Base-by-base conservation (phyloP, 2,797 vertebrate genomes). In the Poecilia gillii region DNA sequence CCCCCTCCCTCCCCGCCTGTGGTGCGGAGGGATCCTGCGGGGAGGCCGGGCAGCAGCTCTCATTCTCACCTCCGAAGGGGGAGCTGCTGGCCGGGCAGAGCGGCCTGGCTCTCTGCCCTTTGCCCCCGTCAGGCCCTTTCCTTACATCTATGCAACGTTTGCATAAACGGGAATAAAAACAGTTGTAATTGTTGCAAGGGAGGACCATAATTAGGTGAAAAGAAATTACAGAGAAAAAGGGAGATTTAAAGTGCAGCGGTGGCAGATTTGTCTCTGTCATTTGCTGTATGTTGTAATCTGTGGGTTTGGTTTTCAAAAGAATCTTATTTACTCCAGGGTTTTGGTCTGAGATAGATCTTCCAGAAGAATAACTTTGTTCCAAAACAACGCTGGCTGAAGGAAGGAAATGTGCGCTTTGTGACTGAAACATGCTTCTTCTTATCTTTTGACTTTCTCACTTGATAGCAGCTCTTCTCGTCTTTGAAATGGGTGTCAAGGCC, bases 31-130 rank as follows among this genome's bases (percentile, higher is more conserved):
- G 47, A 77, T 86, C 87, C 90, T 36, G 84, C n/a, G 18, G 92
- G 75, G 89, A 78, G 81, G 91, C 80, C 43, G 73, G 64, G 85
- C 84, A 68, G 85, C 86, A 85, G 81, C 85, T 76, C 90, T 95
- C 92, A 93, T 94, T 92, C 84, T 93, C 93, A 91, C 91, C 92
- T 94, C 91, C 82, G 90, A 92, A 89, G 91, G 90, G 49, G 49
- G 87, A 90, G 89, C 88, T 77, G 90, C 75, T 79, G 75, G 80
- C 81, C 3, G 84, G 36, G 74, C 83, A 49, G 68, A 87, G 84
- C 80, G 36, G 57, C 57, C 87, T 89, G 89, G 85, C 83, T 39
- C 31, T 46, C 74, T 81, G 89, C 93, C 91, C 91, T 87, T 83
- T 77, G 85, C 75, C 81, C 0, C 0, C 25, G 72, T 23, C 46